These are phyloP conservation scores for Cheilosia urbana DNA, from an alignment of 2,888 invertebrate species.

Conservation along the genomic window DNA sequence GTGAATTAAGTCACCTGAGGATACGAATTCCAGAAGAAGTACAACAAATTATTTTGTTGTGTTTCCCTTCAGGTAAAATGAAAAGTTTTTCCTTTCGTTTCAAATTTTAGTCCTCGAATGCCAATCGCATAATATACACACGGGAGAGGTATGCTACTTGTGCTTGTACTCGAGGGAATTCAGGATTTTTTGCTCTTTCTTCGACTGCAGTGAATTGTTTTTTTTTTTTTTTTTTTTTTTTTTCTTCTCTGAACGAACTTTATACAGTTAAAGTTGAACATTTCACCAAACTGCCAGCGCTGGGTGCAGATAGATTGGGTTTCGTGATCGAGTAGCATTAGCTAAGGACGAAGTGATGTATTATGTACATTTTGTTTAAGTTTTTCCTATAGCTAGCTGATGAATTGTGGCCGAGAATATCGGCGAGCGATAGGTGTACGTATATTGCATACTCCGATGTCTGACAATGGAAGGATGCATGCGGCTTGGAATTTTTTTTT, in stretches of 20 bases:
- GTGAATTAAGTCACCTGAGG: slow-evolving; percentile 60
- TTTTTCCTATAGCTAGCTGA: slow-evolving; percentile 23
- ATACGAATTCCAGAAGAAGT: slow-evolving; percentile 39
- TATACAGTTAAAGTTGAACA: slow-evolving; percentile 38
- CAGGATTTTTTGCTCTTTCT: not conserved
- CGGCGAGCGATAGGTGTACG: not conserved
- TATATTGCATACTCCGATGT: not conserved
- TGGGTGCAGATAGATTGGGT: slow-evolving; percentile 66
- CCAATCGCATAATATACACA: not conserved
- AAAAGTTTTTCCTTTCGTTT: slow-evolving; percentile 51
- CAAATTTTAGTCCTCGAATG: slow-evolving; percentile 12
- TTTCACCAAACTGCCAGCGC: slow-evolving; percentile 47
- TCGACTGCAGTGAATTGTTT: slow-evolving; percentile 39
- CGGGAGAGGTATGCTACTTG: too few species aligned
- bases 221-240: slow-evolving; percentile 16
- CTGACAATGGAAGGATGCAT: too few species aligned
- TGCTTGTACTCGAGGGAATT: slow-evolving; percentile 34
- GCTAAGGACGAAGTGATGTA: slow-evolving; percentile 71
- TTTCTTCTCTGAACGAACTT: slow-evolving; percentile 16
- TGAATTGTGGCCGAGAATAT: slow-evolving; percentile 21
- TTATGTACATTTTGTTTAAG: slow-evolving; percentile 67
- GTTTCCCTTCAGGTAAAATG: slow-evolving; percentile 47
- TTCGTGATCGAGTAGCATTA: slow-evolving; percentile 73
- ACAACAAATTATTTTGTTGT: slow-evolving; percentile 61
- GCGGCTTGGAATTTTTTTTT: too few species aligned